phyloP scores from a whole-genome alignment of 1,140 invertebrate species.

The Sarcophaga peregrina region DNA sequence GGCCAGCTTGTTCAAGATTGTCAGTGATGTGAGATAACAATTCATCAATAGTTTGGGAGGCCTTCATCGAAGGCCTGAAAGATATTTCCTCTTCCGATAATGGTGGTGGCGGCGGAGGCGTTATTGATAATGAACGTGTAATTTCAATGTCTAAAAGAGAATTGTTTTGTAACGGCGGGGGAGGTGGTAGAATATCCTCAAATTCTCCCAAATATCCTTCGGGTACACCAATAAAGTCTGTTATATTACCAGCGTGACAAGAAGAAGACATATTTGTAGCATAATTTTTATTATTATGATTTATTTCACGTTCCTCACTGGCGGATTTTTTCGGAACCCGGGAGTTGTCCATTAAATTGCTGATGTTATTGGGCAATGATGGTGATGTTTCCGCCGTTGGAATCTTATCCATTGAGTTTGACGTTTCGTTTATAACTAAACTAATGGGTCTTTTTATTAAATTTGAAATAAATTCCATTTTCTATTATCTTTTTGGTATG shows the following conservation, averaged over 20 bases:
- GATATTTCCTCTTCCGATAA: neutral
- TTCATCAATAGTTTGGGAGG: conserved; percentile 45
- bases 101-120: conserved; percentile 10
- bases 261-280: neutral
- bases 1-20: conserved; percentile 34
- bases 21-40: conserved; percentile 44
- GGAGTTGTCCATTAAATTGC: neutral
- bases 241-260: neutral
- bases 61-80: conserved; percentile 6
- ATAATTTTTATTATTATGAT: neutral
- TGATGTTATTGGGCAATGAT: neutral
- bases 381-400: conserved; percentile 19
- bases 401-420: neutral
- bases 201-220: neutral
- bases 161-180: neutral
- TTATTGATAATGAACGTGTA: neutral
- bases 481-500: conserved; percentile 11
- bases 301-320: neutral
- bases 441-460: conserved; percentile 59
- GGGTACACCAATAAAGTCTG: conserved; percentile 19
- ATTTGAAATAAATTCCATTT: conserved; percentile 61
- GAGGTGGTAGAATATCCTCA: neutral
- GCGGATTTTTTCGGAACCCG: neutral
- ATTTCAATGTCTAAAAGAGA: neutral
- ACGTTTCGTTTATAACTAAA: conserved; percentile 41